Evolutionary conservation across 2,797 vertebrate species (phyloP).

Genomic region (Iguana delicatissima): DNA sequence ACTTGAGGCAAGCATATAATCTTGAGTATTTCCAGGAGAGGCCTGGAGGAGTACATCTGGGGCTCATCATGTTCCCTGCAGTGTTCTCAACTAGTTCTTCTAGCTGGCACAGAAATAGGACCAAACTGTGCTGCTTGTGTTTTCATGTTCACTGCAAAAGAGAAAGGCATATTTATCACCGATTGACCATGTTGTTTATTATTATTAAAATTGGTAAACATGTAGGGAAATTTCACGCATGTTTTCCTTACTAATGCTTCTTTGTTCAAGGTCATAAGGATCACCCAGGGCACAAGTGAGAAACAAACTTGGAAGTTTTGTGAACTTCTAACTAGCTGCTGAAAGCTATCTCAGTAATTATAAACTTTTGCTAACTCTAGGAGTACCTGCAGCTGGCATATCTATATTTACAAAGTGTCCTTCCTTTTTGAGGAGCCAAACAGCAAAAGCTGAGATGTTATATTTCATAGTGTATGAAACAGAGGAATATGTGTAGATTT

Average conservation of each 20-base stretch:
- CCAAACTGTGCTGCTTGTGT: not conserved
- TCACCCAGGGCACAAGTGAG: not conserved
- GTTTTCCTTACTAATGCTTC: not conserved
- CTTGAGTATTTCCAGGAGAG: not conserved
- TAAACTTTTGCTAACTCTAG: not conserved
- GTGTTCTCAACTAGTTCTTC: not conserved
- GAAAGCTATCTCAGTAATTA: not conserved
- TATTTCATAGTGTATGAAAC: conserved; percentile 40
- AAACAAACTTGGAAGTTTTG: not conserved
- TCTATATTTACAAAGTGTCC: conserved; percentile 39
- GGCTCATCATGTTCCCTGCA: conserved; percentile 5
- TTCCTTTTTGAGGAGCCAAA: conserved; percentile 48
- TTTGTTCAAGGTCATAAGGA: not conserved
- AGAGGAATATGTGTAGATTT: conserved; percentile 35
- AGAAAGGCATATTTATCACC: not conserved
- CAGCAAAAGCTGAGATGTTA: not conserved
- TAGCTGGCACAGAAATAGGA: not conserved
- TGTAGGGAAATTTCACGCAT: not conserved
- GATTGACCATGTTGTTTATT: not conserved
- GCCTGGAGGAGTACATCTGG: not conserved
- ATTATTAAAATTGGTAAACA: not conserved
- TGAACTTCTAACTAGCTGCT: not conserved
- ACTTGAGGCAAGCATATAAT: not conserved
- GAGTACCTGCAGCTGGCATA: conserved; percentile 5
- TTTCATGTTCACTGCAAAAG: not conserved